Conservation (phyloP, 2,113 vertebrate species). For the Datnioides undecimradiatus region DNA sequence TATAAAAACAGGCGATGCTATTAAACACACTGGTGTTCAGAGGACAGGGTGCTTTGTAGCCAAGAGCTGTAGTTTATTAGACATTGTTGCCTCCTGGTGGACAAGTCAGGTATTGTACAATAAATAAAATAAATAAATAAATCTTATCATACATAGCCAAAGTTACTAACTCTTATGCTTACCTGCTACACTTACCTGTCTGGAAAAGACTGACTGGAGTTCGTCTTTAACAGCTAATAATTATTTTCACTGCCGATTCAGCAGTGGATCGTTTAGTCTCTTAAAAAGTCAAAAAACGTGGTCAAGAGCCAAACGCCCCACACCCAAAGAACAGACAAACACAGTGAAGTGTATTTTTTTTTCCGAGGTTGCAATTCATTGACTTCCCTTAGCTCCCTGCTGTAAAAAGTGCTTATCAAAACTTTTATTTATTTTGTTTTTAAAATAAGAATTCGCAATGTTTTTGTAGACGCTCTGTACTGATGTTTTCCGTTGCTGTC, state of each 20-base stretch:
- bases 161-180: not conserved
- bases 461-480: accelerated
- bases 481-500: not conserved
- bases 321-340: not conserved
- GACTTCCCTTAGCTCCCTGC: not conserved
- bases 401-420: not conserved
- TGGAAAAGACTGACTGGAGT: not conserved
- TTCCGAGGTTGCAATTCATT: not conserved
- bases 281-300: not conserved
- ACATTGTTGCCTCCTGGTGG: constrained; percentile 61
- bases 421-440: no score
- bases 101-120: not conserved
- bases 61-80: not conserved
- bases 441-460: no score
- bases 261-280: no score
- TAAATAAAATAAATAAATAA: no score
- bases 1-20: not conserved
- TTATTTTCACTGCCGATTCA: not conserved
- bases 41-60: not conserved
- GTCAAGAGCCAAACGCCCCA: not conserved
- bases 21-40: not conserved
- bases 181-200: not conserved
- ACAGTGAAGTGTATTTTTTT: not conserved
- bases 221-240: not conserved
- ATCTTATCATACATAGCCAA: not conserved